Evolutionary conservation across 2,797 vertebrate genomes (phyloP).

Genomic region (Danio choprae): DNA sequence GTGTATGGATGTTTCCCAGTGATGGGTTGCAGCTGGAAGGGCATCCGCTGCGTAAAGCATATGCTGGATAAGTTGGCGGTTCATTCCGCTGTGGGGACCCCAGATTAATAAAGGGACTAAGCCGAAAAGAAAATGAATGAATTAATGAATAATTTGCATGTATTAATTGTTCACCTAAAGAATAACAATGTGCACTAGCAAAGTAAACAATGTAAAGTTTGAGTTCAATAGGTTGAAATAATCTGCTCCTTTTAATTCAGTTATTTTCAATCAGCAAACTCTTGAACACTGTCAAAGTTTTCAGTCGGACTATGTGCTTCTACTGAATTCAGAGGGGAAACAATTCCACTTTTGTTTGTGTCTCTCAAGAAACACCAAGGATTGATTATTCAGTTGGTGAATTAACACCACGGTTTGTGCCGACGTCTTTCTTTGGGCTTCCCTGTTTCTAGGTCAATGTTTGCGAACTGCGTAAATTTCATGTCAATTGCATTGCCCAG

Average conservation of each 20-base stretch:
- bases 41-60: no score
- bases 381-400: neutral
- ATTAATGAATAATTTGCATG: no score
- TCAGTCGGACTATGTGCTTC: neutral
- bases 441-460: neutral
- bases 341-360: neutral
- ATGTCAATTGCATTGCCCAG: conserved; percentile 12
- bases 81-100: no score
- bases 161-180: no score
- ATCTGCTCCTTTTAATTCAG: neutral
- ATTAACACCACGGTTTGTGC: neutral
- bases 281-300: neutral
- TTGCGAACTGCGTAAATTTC: conserved; percentile 21
- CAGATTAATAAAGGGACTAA: no score
- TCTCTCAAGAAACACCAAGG: neutral
- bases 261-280: neutral
- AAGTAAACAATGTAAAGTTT: no score
- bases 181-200: no score
- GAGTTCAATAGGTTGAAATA: no score
- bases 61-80: no score
- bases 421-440: conserved; percentile 4
- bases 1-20: no score
- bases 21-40: no score
- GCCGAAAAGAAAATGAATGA: no score
- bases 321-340: neutral